phyloP scores from a whole-genome alignment of 2,113 vertebrate genomes.

The Chauna torquata region DNA sequence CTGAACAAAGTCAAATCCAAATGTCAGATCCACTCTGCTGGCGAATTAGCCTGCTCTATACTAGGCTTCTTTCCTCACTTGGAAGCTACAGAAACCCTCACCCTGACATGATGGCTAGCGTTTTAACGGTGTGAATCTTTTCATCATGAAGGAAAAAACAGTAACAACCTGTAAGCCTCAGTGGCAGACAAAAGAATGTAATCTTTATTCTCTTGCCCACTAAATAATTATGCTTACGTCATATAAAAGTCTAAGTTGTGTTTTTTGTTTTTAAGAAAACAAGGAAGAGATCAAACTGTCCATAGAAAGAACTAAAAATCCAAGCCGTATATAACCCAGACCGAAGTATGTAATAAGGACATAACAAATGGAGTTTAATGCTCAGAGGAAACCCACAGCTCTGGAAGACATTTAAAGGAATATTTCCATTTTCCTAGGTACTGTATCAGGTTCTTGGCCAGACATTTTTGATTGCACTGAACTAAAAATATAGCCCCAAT shows the following conservation, averaged over 20 bases:
- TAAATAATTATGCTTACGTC: slow-evolving; percentile 28
- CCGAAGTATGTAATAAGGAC: slow-evolving; percentile 58
- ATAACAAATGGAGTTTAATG: slow-evolving; percentile 49
- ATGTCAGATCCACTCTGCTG: neutral
- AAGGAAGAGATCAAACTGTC: slow-evolving; percentile 13
- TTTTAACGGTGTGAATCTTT: neutral
- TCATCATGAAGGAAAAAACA: neutral
- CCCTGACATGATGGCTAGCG: neutral
- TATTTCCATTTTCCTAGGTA: slow-evolving; percentile 66
- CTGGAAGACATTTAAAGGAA: slow-evolving; percentile 67
- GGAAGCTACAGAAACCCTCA: slow-evolving; percentile 6
- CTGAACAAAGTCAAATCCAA: neutral
- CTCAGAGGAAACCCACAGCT: slow-evolving; percentile 54
- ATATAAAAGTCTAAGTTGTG: neutral
- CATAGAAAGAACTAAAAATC: slow-evolving; percentile 30
- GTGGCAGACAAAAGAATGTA: neutral
- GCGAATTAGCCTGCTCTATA: neutral
- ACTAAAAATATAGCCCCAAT: slow-evolving; percentile 55
- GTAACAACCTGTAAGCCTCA: neutral
- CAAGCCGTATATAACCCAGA: slow-evolving; percentile 24
- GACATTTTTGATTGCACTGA: slow-evolving; percentile 58
- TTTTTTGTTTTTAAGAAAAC: slow-evolving; percentile 34
- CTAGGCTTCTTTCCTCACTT: neutral
- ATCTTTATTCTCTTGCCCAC: neutral
- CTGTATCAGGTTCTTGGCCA: slow-evolving; percentile 61